Evolutionary conservation across 2,888 invertebrate species (phyloP).

Genomic region (Anaspis maculata): DNA sequence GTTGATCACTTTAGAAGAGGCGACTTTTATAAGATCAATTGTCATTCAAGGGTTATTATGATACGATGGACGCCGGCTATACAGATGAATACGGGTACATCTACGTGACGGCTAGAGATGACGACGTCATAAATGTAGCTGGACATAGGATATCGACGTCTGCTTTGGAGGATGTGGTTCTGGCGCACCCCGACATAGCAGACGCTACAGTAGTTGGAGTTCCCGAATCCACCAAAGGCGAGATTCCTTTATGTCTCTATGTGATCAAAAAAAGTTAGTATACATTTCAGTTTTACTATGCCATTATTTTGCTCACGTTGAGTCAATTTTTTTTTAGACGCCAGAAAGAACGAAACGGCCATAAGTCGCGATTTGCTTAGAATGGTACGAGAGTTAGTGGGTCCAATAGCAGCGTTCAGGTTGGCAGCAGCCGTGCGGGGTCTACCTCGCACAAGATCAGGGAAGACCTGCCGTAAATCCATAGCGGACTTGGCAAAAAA

Average conservation of each 20-base stretch:
- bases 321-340: conserved; percentile 39
- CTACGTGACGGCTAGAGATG: conserved; percentile 83
- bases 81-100: conserved; percentile 75
- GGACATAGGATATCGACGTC: conserved; percentile 87
- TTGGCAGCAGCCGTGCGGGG: conserved; percentile 70
- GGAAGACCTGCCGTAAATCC: conserved; percentile 69
- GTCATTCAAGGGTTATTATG: conserved; percentile 68
- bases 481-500: conserved; percentile 79
- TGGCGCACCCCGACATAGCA: conserved; percentile 76
- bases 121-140: conserved; percentile 93
- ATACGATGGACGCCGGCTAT: conserved; percentile 93
- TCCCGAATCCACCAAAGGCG: conserved; percentile 82
- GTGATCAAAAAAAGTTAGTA: conserved; percentile 58
- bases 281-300: background rate
- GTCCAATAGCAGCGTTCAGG: conserved; percentile 85
- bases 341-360: conserved; percentile 43
- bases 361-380: conserved; percentile 50
- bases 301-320: conserved; percentile 1
- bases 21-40: background rate
- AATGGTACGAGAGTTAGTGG: conserved; percentile 59
- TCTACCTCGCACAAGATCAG: conserved; percentile 82
- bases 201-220: conserved; percentile 88
- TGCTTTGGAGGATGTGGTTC: conserved; percentile 81
- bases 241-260: conserved; percentile 81
- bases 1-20: too few species aligned